phyloP scores from a whole-genome alignment of 2,113 vertebrate genomes.

The Pogona vitticeps region DNA sequence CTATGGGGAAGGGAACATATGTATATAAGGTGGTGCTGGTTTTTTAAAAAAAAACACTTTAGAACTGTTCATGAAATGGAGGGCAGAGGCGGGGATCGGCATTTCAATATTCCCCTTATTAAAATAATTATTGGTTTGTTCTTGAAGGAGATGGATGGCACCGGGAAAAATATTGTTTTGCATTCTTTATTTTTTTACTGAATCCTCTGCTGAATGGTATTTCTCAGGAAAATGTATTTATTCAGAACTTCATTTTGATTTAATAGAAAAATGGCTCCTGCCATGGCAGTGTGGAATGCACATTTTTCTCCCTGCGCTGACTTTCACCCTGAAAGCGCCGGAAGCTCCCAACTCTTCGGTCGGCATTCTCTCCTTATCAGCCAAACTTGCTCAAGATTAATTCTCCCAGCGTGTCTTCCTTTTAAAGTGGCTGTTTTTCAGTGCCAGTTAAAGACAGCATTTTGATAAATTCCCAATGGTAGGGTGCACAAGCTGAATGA shows the following conservation, averaged over 20 bases:
- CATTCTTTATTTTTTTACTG: conserved; percentile 44
- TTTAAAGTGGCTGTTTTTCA: conserved; percentile 73
- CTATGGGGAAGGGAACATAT: conserved; percentile 21
- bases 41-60: conserved; percentile 9
- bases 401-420: conserved; percentile 66
- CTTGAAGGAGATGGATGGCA: conserved; percentile 21
- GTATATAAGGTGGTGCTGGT: conserved; percentile 33
- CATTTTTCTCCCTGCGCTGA: conserved; percentile 67
- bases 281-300: conserved; percentile 58
- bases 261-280: conserved; percentile 71
- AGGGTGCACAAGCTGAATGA: conserved; percentile 49
- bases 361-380: conserved; percentile 58
- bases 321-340: conserved; percentile 60
- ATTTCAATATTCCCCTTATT: conserved; percentile 47
- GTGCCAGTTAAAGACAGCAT: conserved; percentile 66
- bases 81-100: conserved; percentile 11
- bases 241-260: conserved; percentile 70
- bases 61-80: conserved; percentile 21
- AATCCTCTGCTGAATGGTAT: conserved; percentile 43
- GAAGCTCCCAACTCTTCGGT: conserved; percentile 56
- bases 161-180: conserved; percentile 37
- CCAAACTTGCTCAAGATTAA: conserved; percentile 65
- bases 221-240: conserved; percentile 67
- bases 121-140: conserved; percentile 63
- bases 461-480: conserved; percentile 62